Conservation (phyloP, 2,113 vertebrate genomes). For the Procavia capensis region DNA sequence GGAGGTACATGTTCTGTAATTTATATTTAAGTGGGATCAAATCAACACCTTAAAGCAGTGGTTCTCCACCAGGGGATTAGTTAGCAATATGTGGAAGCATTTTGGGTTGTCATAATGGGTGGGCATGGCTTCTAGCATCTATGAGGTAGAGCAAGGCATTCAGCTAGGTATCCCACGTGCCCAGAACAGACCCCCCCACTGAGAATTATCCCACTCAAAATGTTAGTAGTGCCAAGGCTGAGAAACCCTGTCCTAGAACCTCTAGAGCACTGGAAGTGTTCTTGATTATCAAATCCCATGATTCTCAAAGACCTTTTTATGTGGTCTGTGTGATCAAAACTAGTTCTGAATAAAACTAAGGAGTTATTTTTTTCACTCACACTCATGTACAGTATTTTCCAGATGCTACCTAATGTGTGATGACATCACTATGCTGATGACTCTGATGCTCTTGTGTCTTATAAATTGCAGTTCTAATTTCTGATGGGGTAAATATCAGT, state of each 20-base stretch:
- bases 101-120: not conserved
- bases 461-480: slow-evolving; percentile 44
- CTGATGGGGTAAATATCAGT: not conserved
- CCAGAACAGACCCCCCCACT: not conserved
- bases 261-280: not conserved
- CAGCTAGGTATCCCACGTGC: not conserved
- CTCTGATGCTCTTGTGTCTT: not conserved
- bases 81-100: slow-evolving; percentile 35
- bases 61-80: slow-evolving; percentile 27
- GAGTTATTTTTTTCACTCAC: slow-evolving; percentile 43
- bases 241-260: not conserved
- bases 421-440: slow-evolving; percentile 16
- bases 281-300: not conserved
- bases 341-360: not conserved
- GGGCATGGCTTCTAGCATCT: not conserved
- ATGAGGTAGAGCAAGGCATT: not conserved
- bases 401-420: slow-evolving; percentile 43
- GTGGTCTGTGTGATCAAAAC: slow-evolving; percentile 19
- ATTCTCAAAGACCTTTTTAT: slow-evolving; percentile 4
- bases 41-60: not conserved
- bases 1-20: not conserved
- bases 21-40: slow-evolving; percentile 22
- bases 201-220: slow-evolving; percentile 9
- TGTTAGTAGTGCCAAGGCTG: not conserved
- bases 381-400: slow-evolving; percentile 46